These are phyloP conservation scores for Pyralis farinalis DNA, from an alignment of 2,888 invertebrate genomes.

Conservation along the genomic window DNA sequence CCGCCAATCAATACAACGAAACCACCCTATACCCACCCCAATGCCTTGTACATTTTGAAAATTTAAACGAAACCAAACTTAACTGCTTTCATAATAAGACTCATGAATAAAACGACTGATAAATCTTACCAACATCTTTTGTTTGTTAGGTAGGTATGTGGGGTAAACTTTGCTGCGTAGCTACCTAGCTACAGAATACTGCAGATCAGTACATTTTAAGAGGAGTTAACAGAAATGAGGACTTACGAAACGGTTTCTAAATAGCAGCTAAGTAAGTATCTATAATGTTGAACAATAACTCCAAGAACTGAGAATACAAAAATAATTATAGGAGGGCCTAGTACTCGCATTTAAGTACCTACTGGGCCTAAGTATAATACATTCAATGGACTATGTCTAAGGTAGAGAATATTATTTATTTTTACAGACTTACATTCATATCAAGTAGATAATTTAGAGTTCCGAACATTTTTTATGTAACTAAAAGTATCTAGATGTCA, in stretches of 20 bases:
- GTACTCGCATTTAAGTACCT: too few species aligned
- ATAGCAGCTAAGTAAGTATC: conserved; percentile 7
- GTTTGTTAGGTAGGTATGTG: conserved; percentile 40
- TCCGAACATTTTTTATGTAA: too few species aligned
- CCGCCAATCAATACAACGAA: conserved; percentile 65
- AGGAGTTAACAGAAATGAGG: neutral
- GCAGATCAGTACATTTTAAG: neutral
- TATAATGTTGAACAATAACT: too few species aligned
- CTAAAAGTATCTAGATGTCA: too few species aligned
- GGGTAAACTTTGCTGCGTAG: conserved; percentile 8
- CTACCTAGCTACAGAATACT: conserved; percentile 5
- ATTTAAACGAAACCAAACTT: conserved; percentile 30
- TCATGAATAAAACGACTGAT: conserved; percentile 27
- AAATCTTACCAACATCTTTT: conserved; percentile 55
- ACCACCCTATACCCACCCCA: conserved; percentile 63
- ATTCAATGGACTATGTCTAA: too few species aligned
- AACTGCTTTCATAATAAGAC: conserved; percentile 27
- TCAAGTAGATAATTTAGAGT: too few species aligned
- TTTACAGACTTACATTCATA: too few species aligned
- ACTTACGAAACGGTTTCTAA: conserved; percentile 2
- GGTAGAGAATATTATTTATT: too few species aligned
- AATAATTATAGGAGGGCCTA: too few species aligned
- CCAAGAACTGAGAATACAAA: too few species aligned
- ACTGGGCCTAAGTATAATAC: too few species aligned
- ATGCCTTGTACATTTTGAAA: conserved; percentile 27